A percentile compares a stretch with the other conserved stretches of the same genome.
These are phyloP conservation scores for Tribolium madens DNA, from an alignment of 1,140 invertebrate species.

Conservation along the genomic window DNA sequence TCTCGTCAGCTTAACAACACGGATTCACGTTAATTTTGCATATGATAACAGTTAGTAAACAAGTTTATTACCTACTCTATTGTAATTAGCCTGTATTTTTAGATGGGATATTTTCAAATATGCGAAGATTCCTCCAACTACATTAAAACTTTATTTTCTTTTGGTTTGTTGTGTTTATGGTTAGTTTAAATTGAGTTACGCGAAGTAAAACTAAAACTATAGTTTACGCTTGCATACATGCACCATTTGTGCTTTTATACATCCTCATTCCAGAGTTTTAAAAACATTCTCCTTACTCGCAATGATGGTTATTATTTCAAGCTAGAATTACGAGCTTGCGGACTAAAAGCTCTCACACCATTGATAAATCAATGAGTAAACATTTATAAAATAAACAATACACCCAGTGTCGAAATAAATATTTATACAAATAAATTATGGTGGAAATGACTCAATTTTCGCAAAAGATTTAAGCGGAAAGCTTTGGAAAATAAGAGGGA, in stretches of 20 bases:
- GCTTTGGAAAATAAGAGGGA: neutral
- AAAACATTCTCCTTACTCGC: no score
- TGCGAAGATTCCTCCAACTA: neutral
- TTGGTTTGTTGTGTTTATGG: neutral
- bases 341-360: neutral
- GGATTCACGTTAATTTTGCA: neutral
- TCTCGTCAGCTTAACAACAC: neutral
- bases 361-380: neutral
- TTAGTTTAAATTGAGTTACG: constrained; percentile 11
- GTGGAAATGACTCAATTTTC: neutral
- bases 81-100: neutral
- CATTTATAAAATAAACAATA: neutral
- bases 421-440: neutral
- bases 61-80: constrained; percentile 5
- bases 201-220: neutral
- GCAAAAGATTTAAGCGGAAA: neutral
- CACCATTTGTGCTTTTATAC: neutral
- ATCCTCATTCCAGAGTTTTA: neutral
- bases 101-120: neutral
- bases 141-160: constrained; percentile 17
- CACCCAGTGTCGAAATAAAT: neutral
- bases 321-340: neutral
- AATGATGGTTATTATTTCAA: constrained; percentile 7
- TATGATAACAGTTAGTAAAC: constrained; percentile 2
- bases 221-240: neutral